Base-by-base conservation (phyloP, 2,113 vertebrate genomes). In the Potamarius usumacintae region DNA sequence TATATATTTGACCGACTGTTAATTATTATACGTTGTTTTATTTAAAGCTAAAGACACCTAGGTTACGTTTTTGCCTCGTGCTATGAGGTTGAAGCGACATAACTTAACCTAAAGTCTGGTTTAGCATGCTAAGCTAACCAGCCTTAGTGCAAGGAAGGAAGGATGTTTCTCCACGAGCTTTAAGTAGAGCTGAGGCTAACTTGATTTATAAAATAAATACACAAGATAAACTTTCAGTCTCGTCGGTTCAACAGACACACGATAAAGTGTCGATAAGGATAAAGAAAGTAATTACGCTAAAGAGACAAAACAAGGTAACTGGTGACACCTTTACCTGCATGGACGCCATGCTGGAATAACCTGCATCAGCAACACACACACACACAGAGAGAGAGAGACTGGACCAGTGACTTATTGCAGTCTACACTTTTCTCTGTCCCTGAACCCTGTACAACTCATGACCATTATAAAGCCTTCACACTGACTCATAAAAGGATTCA, bases 301-400 rank as follows among this genome's bases (percentile, higher is more conserved):
- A 65, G 15, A n/a, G 6, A 50, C 17, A 30, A 60, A n/a, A 89
- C 96, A 72, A 14, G 27, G 57, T 42, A 82, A 62, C 79, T 42
- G 79, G 62, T 82, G 79, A 82, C 79, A 82, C 79, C 79, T 82
- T 96, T 96, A 99, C 98, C 98, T 99, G 98, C 98, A 99, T 99
- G 90, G 98, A 99, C 98, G 98, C 98, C 98, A 99, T 99, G 96
- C 96, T 97, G 95, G 95, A 96, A 96, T 95, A 96, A 95, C 95
- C 95, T 82, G 79, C 79, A 82, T 82, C 79, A 62, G 79, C 79
- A 82, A 14, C 79, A 80, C 53, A 18, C 52, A 55, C 77, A 30
- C 77, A 57, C 77, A 72, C 34, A 77, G 25, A 79, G 3, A 30
- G 27, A 69, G 65, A 2, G 62, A 2, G 1, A 62, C 15, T 72